These are phyloP conservation scores for Eupristina koningsbergeri DNA, from an alignment of 1,140 invertebrate species.

Conservation along the genomic window DNA sequence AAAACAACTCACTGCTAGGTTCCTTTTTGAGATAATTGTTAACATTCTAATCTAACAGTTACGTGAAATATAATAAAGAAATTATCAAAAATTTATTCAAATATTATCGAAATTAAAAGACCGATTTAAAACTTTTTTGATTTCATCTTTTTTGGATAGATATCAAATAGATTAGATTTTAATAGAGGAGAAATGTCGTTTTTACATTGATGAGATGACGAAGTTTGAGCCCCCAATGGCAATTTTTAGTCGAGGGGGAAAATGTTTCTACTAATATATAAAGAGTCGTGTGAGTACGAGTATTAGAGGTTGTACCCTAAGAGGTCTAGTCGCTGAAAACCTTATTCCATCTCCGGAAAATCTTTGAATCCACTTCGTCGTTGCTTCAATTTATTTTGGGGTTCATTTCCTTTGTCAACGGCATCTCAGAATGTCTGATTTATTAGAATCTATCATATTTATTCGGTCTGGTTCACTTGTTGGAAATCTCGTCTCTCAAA, in stretches of 20 bases:
- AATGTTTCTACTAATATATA: neutral
- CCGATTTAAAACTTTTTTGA: too few species aligned
- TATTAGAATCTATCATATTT: neutral
- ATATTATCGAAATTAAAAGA: too few species aligned
- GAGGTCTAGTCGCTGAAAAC: neutral
- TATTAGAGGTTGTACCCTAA: neutral
- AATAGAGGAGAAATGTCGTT: neutral
- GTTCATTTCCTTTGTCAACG: neutral
- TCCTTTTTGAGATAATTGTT: too few species aligned
- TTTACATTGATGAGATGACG: slow-evolving; percentile 15
- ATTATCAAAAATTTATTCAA: too few species aligned
- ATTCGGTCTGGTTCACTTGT: neutral
- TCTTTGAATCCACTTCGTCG: neutral
- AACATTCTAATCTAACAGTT: too few species aligned
- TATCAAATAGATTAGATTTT: neutral
- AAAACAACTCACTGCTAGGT: too few species aligned
- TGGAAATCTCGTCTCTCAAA: neutral
- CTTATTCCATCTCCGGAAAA: neutral
- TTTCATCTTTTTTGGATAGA: too few species aligned
- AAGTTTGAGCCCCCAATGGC: neutral
- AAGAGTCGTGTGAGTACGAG: neutral
- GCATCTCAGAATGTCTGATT: neutral
- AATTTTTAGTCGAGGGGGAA: neutral
- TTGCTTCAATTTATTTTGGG: neutral
- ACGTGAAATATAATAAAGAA: too few species aligned